Conservation (phyloP, 1,140 invertebrate genomes). For the Drosophila tsacasi region DNA sequence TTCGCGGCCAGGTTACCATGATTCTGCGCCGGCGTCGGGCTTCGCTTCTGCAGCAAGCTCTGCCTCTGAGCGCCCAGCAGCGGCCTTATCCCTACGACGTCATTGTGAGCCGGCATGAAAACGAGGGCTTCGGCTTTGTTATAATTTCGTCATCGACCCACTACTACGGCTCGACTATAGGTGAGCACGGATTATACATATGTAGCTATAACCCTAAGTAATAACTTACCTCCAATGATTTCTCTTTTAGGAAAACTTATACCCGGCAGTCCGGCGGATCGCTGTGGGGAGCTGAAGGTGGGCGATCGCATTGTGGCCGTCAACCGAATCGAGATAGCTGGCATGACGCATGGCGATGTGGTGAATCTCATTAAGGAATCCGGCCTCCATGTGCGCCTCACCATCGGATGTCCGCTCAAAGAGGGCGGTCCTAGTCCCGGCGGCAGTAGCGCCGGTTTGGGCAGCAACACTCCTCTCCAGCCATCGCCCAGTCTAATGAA, state of each 20-base stretch:
- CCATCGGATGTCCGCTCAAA: constrained; percentile 90
- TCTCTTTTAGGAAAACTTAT: constrained; percentile 92
- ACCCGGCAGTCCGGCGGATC: constrained; percentile 97
- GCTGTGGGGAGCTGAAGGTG: constrained; percentile 95
- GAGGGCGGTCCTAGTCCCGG: constrained; percentile 86
- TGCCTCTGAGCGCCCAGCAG: constrained; percentile 42
- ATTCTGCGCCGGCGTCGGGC: constrained; percentile 88
- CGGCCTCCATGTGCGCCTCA: constrained; percentile 95
- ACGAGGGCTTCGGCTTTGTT: constrained; percentile 99
- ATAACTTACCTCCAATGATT: neutral
- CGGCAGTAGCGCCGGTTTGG: constrained; percentile 59
- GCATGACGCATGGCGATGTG: constrained; percentile 97
- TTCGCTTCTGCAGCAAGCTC: constrained; percentile 56
- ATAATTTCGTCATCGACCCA: constrained; percentile 97
- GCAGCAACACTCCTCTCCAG: constrained; percentile 58
- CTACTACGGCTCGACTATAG: constrained; percentile 93
- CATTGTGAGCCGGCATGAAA: constrained; percentile 94
- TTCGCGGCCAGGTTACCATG: constrained; percentile 90
- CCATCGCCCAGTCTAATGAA: constrained; percentile 65
- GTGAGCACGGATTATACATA: constrained; percentile 86
- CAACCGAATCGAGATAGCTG: constrained; percentile 96
- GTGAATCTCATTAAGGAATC: constrained; percentile 98
- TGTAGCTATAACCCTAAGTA: too few relatives aligned
- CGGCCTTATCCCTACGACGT: constrained; percentile 92
- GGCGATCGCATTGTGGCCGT: constrained; percentile 98